These are phyloP conservation scores for Elephantulus edwardii DNA, from an alignment of 2,113 vertebrate genomes.

Conservation along the genomic window DNA sequence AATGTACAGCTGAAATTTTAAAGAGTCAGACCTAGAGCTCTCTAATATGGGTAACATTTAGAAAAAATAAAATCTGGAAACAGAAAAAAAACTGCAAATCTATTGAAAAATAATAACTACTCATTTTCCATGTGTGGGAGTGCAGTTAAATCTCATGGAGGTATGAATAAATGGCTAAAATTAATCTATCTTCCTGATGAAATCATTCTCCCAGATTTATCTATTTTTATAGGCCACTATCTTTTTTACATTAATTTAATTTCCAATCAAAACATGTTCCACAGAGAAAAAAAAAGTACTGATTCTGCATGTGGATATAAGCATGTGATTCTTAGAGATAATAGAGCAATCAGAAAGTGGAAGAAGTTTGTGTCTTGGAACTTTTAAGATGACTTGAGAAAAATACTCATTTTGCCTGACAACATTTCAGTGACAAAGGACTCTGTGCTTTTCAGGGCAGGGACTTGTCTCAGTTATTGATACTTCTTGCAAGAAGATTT, in stretches of 20 bases:
- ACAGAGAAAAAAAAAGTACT: neutral
- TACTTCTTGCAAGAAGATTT: neutral
- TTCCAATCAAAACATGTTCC: neutral
- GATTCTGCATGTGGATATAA: neutral
- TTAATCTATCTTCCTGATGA: neutral
- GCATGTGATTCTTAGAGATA: neutral
- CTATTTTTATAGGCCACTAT: neutral
- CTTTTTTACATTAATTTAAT: slow-evolving; percentile 8
- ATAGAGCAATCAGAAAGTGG: neutral
- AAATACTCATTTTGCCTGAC: neutral
- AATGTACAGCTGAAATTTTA: neutral
- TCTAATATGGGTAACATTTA: neutral
- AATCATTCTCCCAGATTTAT: neutral
- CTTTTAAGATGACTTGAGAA: neutral
- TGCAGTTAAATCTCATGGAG: neutral
- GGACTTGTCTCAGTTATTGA: rapidly evolving
- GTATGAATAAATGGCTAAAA: slow-evolving; percentile 1
- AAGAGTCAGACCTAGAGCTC: neutral
- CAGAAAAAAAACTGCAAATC: neutral
- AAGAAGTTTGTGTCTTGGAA: neutral
- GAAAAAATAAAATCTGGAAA: neutral
- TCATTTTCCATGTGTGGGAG: neutral
- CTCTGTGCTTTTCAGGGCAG: neutral
- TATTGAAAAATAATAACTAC: neutral
- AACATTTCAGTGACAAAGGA: neutral